Evolutionary conservation across 1,140 invertebrate species (phyloP), one percentile per base, ranked within the genome.

Genomic region (Matsumurasca onukii): DNA sequence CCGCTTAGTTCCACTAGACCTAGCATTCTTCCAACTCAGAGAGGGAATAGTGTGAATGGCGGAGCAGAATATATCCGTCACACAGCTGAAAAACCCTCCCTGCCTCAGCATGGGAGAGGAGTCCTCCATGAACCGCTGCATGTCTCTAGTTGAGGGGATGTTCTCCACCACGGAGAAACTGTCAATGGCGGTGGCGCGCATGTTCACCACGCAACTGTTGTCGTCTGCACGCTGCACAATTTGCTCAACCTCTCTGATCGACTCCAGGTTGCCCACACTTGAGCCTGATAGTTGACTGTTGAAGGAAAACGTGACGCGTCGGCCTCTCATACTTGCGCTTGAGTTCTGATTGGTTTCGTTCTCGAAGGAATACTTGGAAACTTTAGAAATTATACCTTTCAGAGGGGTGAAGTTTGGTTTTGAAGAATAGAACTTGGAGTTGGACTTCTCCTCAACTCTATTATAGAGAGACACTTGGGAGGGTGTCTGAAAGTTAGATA

Each of bases 261-360:
- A 25, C 25, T 59, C 55, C 25, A 59, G 30, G 12, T 22, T 22
- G 25, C 55, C 30, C 13, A 22, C 30, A 27, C 30, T 59, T 13
- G 25, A 27, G 25, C 55, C 30, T 27, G 55, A 59, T 27, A 29
- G 24, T 29, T 24, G 15, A n/a, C n/a, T n/a, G n/a, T 9, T 22
- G 25, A 59, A 59, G 24, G 55, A 59, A 59, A 59, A 59, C 30
- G 55, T 59, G 25, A 59, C 55, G 9, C 25, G 15, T 5, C 55
- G 22, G 30, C 55, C 22, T 59, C 24, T 59, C 5, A 27, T 27
- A n/a, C 30, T 59, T 5, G 30, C 12, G 25, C 5, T 59, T 5
- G 55, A 27, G 25, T 27, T 59, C 3, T 22, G 55, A 22, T 22
- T 22, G 3, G 20, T 52, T 25, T 59, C 55, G 24, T 27, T 29